Base-by-base conservation (phyloP, 2,797 vertebrate species). In the Helostoma temminkii region DNA sequence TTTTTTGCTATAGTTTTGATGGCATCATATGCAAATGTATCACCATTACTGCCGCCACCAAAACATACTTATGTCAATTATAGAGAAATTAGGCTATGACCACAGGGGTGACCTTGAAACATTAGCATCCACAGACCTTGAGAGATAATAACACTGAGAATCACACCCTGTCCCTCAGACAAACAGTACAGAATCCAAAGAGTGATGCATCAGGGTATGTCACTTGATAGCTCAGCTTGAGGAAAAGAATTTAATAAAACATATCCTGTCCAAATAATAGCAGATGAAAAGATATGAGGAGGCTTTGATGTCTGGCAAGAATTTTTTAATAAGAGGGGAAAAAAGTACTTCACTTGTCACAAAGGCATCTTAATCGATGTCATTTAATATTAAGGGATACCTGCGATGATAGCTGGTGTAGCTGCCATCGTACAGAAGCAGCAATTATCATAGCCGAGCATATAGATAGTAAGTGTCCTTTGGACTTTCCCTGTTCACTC, bases 251-350 rank as follows among this genome's bases (percentile, higher is more conserved):
- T 83, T 65, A 79, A 84, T 79, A 84, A 86, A 84, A 80, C 53
- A 84, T 71, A 67, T 75, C 26, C 62, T 59, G 61, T 25, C 66
- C 81, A 69, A 75, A 68, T 81, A 77, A 87, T 83, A 87, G 71
- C 43, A 5, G 21, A 42, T n/a, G 24, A 1, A 19, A 19, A 34
- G 43, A 73, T 50, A 43, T 21, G 18, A 45, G 25, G 28, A 57
- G 22, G 49, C n/a, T 70, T 46, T 66, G 73, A 70, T 16, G 21
- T 66, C 57, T 57, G 34, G 43, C 37, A 70, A 76, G 45, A n/a
- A n/a, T n/a, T n/a, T n/a, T n/a, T n/a, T n/a, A n/a, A n/a, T n/a
- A n/a, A n/a, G n/a, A n/a, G n/a, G n/a, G n/a, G n/a, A n/a, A n/a
- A n/a, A n/a, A n/a, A n/a, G n/a, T n/a, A n/a, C n/a, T n/a, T n/a